These are phyloP conservation scores for Chloroclysta siterata DNA, from an alignment of 2,888 invertebrate genomes.

Conservation along the genomic window DNA sequence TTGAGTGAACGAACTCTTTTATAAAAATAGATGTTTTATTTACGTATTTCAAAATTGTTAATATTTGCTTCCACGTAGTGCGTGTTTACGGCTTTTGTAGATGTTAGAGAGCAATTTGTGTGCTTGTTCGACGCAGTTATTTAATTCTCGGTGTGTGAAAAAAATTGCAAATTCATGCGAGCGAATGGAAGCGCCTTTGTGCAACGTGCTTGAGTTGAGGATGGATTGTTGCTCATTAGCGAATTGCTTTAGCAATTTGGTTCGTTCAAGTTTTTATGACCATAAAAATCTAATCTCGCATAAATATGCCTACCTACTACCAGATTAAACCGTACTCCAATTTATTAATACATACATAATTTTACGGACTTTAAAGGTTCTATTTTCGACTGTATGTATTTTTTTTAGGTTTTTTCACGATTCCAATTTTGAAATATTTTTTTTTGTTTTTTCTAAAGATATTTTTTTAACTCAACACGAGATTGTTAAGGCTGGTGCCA, in stretches of 20 bases:
- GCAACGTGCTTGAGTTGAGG: not conserved
- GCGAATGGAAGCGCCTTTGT: conserved; percentile 6
- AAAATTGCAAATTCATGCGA: conserved; percentile 28
- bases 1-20: too few relatives aligned
- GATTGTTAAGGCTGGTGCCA: too few relatives aligned
- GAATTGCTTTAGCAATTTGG: not conserved
- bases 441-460: too few relatives aligned
- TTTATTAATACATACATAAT: too few relatives aligned
- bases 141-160: conserved; percentile 15
- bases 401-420: too few relatives aligned
- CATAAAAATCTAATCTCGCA: not conserved
- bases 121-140: conserved; percentile 2
- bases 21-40: not conserved
- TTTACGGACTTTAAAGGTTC: too few relatives aligned
- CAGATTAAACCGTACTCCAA: too few relatives aligned
- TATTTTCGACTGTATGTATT: too few relatives aligned
- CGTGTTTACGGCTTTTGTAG: conserved; percentile 18
- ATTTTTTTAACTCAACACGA: too few relatives aligned
- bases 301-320: not conserved
- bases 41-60: conserved; percentile 1
- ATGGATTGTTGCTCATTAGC: conserved; percentile 13
- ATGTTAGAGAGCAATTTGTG: conserved; percentile 14
- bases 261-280: not conserved
- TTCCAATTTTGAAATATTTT: too few relatives aligned
- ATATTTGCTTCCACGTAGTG: conserved; percentile 16